Base-by-base conservation (phyloP, 2,888 invertebrate genomes). In the Steinernema hermaphroditum region DNA sequence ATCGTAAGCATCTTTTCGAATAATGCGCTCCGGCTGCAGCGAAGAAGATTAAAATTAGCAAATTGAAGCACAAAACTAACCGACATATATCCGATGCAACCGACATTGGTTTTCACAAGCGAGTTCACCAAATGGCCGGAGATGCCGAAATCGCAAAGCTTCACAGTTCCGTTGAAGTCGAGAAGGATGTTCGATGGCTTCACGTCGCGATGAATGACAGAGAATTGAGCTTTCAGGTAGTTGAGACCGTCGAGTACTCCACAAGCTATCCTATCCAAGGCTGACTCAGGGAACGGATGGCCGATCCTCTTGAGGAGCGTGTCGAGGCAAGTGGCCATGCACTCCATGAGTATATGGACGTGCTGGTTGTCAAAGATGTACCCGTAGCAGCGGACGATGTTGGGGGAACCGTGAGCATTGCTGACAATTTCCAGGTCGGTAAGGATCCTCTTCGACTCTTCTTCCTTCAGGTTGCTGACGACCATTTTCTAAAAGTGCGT, bases 271-370 rank as follows among this genome's bases (percentile, higher is more conserved):
- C 96, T 96, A 81, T 97, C 97, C 80, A 98, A 90, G 86, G 98
- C 94, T 83, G 91, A 91, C 89, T 98, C 97, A 1, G 97, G 97
- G 86, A 98, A 93, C n/a, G 95, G 92, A 80, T 91, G 91, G 76
- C 92, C 91, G 46, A 77, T 62, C 27, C 72, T 81, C 82, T 92
- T 89, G 88, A 94, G 94, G 76, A 99, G 89, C 89, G 97, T 96
- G 88, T 98, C 98, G 87, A 98, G 93, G 89, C 98, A 98, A 24
- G 96, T 95, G 16, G 94, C 92, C 98, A 99, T 98, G 80, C 97
- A 90, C 89, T 98, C 98, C 98, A 98, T 99, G 88, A 97, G 98
- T 87, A 99, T 97, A 95, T 97, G 97, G 0, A 98, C 96, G 88
- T 97, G 24, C 54, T 54, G 54, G 6, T 27, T 54, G 54, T 54